Conservation (phyloP, 2,888 invertebrate species). For the Drosophila monieri region DNA sequence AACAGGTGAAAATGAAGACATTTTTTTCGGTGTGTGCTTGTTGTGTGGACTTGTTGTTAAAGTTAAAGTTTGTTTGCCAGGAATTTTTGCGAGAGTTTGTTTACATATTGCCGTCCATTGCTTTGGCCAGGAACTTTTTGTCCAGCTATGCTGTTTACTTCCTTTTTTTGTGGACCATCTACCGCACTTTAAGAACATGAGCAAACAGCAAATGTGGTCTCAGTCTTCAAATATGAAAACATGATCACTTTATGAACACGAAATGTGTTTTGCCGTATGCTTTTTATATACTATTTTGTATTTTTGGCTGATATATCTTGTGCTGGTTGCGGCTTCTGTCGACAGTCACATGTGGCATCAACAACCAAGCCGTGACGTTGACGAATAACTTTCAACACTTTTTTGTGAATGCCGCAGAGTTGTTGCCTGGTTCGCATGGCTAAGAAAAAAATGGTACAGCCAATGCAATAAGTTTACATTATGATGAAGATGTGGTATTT, state of each 20-base stretch:
- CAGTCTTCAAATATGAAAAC: conserved; percentile 67
- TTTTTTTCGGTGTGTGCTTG: conserved; percentile 36
- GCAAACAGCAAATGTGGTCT: conserved; percentile 38
- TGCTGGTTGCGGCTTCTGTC: conserved; percentile 47
- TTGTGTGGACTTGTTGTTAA: conserved; percentile 25
- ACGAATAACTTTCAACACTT: conserved; percentile 65
- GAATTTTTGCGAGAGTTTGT: conserved; percentile 36
- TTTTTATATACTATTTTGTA: conserved; percentile 9
- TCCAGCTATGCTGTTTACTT: background rate
- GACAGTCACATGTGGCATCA: conserved; percentile 51
- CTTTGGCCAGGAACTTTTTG: conserved; percentile 4
- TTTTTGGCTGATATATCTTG: conserved; percentile 44
- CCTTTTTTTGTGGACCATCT: conserved; percentile 22
- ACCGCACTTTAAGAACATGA: conserved; percentile 53
- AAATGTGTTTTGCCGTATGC: conserved; percentile 50
- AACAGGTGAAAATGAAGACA: conserved; percentile 65
- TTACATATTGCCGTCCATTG: conserved; percentile 35
- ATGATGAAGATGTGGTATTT: conserved; percentile 25
- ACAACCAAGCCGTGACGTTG: conserved; percentile 56
- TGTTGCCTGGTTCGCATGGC: conserved; percentile 6
- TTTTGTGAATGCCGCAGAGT: conserved; percentile 20
- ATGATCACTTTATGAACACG: conserved; percentile 74
- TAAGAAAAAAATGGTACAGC: conserved; percentile 7
- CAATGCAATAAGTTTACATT: conserved; percentile 29
- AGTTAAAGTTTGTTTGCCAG: conserved; percentile 55